These are phyloP conservation scores for Actias luna DNA, from an alignment of 2,888 invertebrate species.

Conservation along the genomic window DNA sequence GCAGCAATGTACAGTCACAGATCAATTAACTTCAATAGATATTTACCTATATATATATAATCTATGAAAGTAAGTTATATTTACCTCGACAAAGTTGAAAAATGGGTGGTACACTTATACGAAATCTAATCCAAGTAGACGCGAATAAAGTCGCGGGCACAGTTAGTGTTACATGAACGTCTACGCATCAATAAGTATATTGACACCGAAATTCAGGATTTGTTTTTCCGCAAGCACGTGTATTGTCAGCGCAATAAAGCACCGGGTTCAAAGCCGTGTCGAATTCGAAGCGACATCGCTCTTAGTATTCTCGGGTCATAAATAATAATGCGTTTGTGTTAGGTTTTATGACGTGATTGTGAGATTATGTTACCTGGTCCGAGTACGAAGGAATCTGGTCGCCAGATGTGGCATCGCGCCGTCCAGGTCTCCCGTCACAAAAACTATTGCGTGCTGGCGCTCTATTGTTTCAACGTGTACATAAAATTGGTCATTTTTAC, in stretches of 20 bases:
- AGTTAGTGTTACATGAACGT: background rate
- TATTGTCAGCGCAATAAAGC: background rate
- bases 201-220: background rate
- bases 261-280: background rate
- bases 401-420: slow-evolving; percentile 44
- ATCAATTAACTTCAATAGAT: too few relatives aligned
- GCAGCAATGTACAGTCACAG: too few relatives aligned
- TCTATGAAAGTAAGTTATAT: too few relatives aligned
- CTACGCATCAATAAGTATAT: background rate
- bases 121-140: too few relatives aligned
- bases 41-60: too few relatives aligned
- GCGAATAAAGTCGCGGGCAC: too few relatives aligned
- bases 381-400: slow-evolving; percentile 28
- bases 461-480: background rate
- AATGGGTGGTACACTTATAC: too few relatives aligned
- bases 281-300: background rate
- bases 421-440: slow-evolving; percentile 29
- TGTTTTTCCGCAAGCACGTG: background rate
- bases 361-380: slow-evolving; percentile 49
- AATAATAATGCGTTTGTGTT: background rate
- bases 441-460: background rate
- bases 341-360: slow-evolving; percentile 31
- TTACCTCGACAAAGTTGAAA: too few relatives aligned
- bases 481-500: too few relatives aligned
- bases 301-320: background rate